Base-by-base conservation (phyloP, 2,113 vertebrate genomes). In the Mustela nigripes region DNA sequence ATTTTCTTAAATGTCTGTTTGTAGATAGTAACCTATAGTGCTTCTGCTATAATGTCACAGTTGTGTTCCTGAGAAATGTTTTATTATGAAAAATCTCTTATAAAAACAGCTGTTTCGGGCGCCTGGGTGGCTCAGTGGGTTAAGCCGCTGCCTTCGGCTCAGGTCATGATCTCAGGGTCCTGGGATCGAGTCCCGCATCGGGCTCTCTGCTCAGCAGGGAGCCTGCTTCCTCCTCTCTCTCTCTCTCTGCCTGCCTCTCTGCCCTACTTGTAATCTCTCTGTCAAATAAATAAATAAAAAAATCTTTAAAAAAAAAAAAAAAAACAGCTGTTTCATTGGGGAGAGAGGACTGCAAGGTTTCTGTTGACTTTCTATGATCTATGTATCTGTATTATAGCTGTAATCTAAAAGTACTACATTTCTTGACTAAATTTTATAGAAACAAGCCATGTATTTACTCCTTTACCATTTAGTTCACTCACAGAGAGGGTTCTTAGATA, bases 1-100 rank as follows among this genome's bases (percentile, higher is more conserved):
- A 76, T 95, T 85, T 85, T 86, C 31, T 7, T 89, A 81, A 88
- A 84, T 91, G 62, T 94, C 79, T 83, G 39, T 95, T 86, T 89
- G 10, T 26, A 94, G 58, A 12, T 67, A 67, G 62, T 28, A 74
- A 15, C 33, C 31, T 80, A 0, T 21, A 79, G 0, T 88, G 48
- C 24, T 89, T 81, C 31, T 81, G 67, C 53, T 89, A 18, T 11
- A 63, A 1, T 58, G 3, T 93, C 36, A 82, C 74, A 60, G 36
- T 79, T 62, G 39, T 83, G 1, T 95, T 97, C 86, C 39, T 95
- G 18, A 73, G 62, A 91, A 83, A 96, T 95, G 36, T 87, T 53
- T 92, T 89, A 63, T 33, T 48, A 83, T 22, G 53, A 86, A 67
- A 87, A 84, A 33, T 73, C 28, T 16, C 63, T 91, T 86, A 53